A percentile compares a stretch with the other conserved stretches of the same genome.
These are phyloP conservation scores for Noctua comes DNA, from an alignment of 2,888 invertebrate genomes.

Conservation along the genomic window DNA sequence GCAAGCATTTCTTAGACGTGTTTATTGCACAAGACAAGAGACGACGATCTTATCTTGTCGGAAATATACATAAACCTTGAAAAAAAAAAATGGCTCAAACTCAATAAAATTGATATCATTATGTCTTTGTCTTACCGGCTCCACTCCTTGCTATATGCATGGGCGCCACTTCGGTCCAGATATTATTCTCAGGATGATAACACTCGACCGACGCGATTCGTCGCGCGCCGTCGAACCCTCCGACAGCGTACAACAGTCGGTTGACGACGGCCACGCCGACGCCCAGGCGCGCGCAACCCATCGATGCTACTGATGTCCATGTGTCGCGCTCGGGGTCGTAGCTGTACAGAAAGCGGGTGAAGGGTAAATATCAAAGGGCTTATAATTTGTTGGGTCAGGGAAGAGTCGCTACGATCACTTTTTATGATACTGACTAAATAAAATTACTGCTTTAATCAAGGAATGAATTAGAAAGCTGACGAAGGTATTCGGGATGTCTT, in stretches of 20 bases:
- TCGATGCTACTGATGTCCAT: conserved; percentile 94
- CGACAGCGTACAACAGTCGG: conserved; percentile 95
- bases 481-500: no score
- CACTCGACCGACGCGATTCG: conserved; percentile 95
- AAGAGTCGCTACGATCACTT: not conserved
- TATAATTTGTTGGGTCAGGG: not conserved
- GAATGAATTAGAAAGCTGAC: not conserved
- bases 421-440: not conserved
- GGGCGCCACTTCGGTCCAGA: conserved; percentile 95
- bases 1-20: not conserved
- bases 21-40: not conserved
- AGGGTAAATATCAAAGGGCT: not conserved
- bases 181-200: conserved; percentile 97
- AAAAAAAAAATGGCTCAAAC: not conserved
- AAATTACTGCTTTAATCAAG: not conserved
- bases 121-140: conserved; percentile 90
- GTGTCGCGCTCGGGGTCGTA: conserved; percentile 96
- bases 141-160: conserved; percentile 96
- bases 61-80: not conserved
- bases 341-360: conserved; percentile 85
- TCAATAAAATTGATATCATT: not conserved
- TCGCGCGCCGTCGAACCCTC: conserved; percentile 96
- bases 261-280: conserved; percentile 95
- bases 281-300: conserved; percentile 95
- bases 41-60: not conserved